Percentiles rank a stretch among this genome's conserved stretches.
phyloP scores from a whole-genome alignment of 2,888 invertebrate species.

The Chymomyza fuscimana region DNA sequence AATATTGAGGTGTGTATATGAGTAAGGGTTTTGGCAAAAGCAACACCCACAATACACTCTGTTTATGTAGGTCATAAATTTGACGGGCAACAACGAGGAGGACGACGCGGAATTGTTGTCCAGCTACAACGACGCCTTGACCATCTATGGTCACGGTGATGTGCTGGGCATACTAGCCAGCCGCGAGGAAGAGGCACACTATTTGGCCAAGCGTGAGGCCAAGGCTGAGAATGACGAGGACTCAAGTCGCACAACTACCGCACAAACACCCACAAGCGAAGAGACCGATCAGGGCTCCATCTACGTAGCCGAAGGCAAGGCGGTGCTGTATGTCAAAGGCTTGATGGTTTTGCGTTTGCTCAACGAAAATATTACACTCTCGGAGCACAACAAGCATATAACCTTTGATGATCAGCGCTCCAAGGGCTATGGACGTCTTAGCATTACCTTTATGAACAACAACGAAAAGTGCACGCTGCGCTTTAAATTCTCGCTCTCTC shows the following conservation, averaged over 20 bases:
- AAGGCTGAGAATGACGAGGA: conserved; percentile 51
- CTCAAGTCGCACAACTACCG: conserved; percentile 64
- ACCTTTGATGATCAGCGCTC: conserved; percentile 74
- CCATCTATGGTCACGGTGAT: conserved; percentile 82
- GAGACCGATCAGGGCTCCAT: conserved; percentile 80
- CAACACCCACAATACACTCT: background rate
- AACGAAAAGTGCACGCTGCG: conserved; percentile 81
- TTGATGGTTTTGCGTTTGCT: conserved; percentile 80
- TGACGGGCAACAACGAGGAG: conserved; percentile 81
- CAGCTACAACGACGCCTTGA: conserved; percentile 82
- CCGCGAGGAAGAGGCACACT: conserved; percentile 76
- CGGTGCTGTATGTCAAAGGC: conserved; percentile 81
- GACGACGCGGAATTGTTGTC: conserved; percentile 83
- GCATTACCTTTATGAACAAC: conserved; percentile 71
- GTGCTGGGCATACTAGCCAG: conserved; percentile 83
- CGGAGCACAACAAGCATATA: conserved; percentile 70
- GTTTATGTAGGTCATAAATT: conserved; percentile 80
- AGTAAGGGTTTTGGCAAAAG: background rate
- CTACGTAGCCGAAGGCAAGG: conserved; percentile 82
- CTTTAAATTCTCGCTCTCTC: conserved; percentile 82
- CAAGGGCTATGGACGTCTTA: conserved; percentile 72
- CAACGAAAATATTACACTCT: conserved; percentile 59
- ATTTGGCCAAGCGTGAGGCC: conserved; percentile 72
- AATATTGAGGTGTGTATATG: conserved; percentile 81
- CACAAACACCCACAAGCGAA: conserved; percentile 66